Conservation (phyloP, 2,113 vertebrate species). For the Sorex fumeus region DNA sequence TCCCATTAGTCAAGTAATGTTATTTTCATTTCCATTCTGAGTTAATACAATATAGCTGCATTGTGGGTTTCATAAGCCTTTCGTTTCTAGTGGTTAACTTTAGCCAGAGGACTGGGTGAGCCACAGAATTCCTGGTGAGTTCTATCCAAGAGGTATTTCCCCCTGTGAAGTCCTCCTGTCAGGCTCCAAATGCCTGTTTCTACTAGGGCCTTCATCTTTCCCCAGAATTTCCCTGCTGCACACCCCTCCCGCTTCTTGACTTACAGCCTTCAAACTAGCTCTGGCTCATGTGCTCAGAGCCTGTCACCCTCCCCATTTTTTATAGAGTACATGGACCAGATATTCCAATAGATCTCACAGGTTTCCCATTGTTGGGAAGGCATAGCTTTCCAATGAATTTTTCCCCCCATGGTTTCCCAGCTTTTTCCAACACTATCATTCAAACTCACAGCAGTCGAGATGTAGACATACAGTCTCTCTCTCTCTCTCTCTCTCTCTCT, state of each 20-base stretch:
- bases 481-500: too few relatives aligned
- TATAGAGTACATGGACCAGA: not conserved
- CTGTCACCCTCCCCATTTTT: not conserved
- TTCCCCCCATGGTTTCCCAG: not conserved
- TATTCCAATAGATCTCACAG: not conserved
- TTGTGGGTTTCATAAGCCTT: not conserved
- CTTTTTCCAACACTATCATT: not conserved
- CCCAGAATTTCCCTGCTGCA: not conserved
- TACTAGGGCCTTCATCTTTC: not conserved
- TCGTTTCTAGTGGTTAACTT: not conserved
- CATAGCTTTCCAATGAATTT: not conserved
- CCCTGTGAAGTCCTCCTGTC: not conserved
- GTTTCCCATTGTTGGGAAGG: not conserved
- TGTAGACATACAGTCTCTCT: too few relatives aligned
- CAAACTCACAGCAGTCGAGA: not conserved
- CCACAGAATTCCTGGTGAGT: too few relatives aligned
- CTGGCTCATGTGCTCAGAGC: not conserved
- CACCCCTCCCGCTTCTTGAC: not conserved
- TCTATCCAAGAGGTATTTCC: too few relatives aligned
- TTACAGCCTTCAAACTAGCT: not conserved
- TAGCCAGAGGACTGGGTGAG: rapidly evolving
- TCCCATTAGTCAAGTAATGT: not conserved
- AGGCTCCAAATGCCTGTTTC: not conserved
- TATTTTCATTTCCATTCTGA: not conserved
- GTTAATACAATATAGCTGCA: not conserved